Evolutionary conservation across 2,113 vertebrate species (phyloP), one percentile per base, ranked within the genome.

Genomic region (Microtus oregoni): DNA sequence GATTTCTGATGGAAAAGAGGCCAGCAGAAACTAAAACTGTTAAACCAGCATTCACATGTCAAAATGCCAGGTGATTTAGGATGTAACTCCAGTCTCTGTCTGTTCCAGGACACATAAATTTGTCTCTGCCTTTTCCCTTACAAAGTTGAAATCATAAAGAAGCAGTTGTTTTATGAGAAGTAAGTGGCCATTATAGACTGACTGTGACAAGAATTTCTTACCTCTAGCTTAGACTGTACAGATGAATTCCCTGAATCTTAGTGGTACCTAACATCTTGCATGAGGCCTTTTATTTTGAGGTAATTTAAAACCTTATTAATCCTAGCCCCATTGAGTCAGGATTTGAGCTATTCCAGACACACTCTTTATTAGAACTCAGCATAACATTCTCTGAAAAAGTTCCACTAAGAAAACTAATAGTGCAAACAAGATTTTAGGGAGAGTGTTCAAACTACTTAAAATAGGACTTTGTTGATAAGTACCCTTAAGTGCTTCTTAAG

Each of bases 221-320:
- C 89, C 30, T 90, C 28, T 77, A 41, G 77, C 68, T 75, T 89
- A 38, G 52, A 88, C 89, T 65, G 13, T 83, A 28, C 3, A 47
- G 61, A 77, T 89, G 77, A 92, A 90, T 44, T 88, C 88, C 44
- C 88, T 58, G 88, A 94, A 73, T 85, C 72, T 72, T 94, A 90
- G 88, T 47, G 94, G 91, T 92, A 58, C 86, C 86, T 92, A 91
- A 95, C 73, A 86, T 92, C 63, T 95, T 89, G 67, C 86, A 94
- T 4, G 73, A 93, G 73, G 77, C 82, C 88, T 92, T 94, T 73
- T 97, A 94, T 96, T 96, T 63, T 75, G 86, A 92, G 82, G 95
- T 94, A 92, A 97, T 95, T 96, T 97, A 91, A 97, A 95, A 95
- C 89, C 92, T 94, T 96, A 97, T 97, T 97, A 97, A 97, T 96